Conservation (phyloP, 2,113 vertebrate species). For the Amia ocellicauda region DNA sequence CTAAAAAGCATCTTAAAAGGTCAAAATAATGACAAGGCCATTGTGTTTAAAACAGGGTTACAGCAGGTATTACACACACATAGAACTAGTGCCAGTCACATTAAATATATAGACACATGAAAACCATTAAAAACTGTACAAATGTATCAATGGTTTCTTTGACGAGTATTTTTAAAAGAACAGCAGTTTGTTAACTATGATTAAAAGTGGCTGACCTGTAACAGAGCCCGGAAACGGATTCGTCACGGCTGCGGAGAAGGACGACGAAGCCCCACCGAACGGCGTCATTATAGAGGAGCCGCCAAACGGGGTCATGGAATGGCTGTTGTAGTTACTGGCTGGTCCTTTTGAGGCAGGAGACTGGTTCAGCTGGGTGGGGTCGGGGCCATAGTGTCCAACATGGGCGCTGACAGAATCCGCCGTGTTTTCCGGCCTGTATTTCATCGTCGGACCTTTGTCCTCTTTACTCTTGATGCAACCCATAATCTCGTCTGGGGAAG, state of each 20-base stretch:
- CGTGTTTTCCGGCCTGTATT: conserved; percentile 79
- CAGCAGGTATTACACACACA: no score
- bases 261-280: conserved; percentile 84
- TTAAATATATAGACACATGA: no score
- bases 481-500: conserved; percentile 71
- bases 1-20: no score
- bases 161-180: background rate
- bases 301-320: conserved; percentile 84
- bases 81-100: no score
- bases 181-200: background rate
- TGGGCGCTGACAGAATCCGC: conserved; percentile 65
- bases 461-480: conserved; percentile 95
- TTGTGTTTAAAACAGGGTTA: no score
- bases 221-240: conserved; percentile 80
- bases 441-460: conserved; percentile 81
- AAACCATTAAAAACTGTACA: no score
- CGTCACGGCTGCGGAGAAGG: conserved; percentile 77
- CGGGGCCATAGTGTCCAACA: conserved; percentile 77
- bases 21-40: no score
- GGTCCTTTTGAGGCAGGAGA: conserved; percentile 69
- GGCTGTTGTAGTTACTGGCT: conserved; percentile 70
- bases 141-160: no score
- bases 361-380: conserved; percentile 73
- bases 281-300: conserved; percentile 83
- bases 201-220: conserved; percentile 66